Evolutionary conservation across 1,140 invertebrate genomes (phyloP).

Genomic region (Neotoxoptera formosana): DNA sequence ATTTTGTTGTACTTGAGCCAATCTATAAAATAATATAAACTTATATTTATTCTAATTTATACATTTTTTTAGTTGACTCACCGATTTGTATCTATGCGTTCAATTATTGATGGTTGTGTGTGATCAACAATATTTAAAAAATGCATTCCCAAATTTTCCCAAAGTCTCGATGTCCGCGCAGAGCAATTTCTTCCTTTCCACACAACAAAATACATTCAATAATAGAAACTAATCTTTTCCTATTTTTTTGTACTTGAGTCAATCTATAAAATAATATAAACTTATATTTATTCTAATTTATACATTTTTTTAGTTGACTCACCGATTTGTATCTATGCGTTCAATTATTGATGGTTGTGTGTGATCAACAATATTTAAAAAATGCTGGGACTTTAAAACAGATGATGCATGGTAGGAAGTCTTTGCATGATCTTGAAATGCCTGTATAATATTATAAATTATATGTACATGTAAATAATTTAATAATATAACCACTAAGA

Average conservation of each 20-base stretch:
- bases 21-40: background rate
- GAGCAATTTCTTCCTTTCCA: background rate
- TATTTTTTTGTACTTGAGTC: background rate
- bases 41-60: background rate
- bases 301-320: too few species aligned
- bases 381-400: too few species aligned
- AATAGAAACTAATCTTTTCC: background rate
- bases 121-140: too few species aligned
- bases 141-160: too few species aligned
- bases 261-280: background rate
- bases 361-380: too few species aligned
- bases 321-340: background rate
- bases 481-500: too few species aligned
- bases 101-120: too few species aligned
- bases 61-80: too few species aligned
- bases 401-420: too few species aligned
- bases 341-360: background rate
- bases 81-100: background rate
- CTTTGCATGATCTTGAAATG: too few species aligned
- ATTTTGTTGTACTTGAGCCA: background rate
- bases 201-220: background rate
- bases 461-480: background rate
- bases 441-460: background rate
- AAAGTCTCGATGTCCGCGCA: too few species aligned
- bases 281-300: background rate